These are phyloP conservation scores for Drosophila hydei DNA, from an alignment of 1,140 invertebrate species.

Conservation along the genomic window DNA sequence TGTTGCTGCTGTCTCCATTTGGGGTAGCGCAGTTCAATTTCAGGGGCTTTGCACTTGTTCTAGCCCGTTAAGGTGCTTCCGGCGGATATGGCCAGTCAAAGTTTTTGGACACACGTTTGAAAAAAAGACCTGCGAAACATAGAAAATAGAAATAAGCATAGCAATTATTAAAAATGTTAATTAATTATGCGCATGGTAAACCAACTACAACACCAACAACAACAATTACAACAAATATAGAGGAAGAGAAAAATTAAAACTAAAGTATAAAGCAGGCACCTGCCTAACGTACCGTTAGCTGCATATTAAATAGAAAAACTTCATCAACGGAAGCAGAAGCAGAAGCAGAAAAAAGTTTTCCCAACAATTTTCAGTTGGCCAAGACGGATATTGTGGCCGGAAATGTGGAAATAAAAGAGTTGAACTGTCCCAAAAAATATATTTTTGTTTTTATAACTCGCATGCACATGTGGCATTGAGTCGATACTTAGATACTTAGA, in stretches of 20 bases:
- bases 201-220: slow-evolving; percentile 32
- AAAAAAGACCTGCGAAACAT: slow-evolving; percentile 61
- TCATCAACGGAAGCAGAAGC: slow-evolving; percentile 61
- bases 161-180: slow-evolving; percentile 66
- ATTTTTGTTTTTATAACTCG: slow-evolving; percentile 22
- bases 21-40: slow-evolving; percentile 8
- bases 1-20: neutral
- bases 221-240: slow-evolving; percentile 26
- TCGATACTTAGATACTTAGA: neutral
- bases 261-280: slow-evolving; percentile 53
- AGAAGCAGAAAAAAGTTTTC: slow-evolving; percentile 60
- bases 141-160: slow-evolving; percentile 65
- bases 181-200: slow-evolving; percentile 74
- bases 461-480: slow-evolving; percentile 20
- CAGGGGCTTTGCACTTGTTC: slow-evolving; percentile 74
- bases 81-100: slow-evolving; percentile 70
- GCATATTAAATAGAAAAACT: slow-evolving; percentile 42
- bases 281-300: slow-evolving; percentile 44
- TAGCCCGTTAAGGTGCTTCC: slow-evolving; percentile 70
- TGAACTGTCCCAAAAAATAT: slow-evolving; percentile 14
- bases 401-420: slow-evolving; percentile 41
- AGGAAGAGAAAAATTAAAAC: slow-evolving; percentile 60
- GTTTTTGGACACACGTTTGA: slow-evolving; percentile 62
- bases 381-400: slow-evolving; percentile 59
- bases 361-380: slow-evolving; percentile 29